phyloP scores from a whole-genome alignment of 1,140 invertebrate genomes.

The Nasonia longicornis region DNA sequence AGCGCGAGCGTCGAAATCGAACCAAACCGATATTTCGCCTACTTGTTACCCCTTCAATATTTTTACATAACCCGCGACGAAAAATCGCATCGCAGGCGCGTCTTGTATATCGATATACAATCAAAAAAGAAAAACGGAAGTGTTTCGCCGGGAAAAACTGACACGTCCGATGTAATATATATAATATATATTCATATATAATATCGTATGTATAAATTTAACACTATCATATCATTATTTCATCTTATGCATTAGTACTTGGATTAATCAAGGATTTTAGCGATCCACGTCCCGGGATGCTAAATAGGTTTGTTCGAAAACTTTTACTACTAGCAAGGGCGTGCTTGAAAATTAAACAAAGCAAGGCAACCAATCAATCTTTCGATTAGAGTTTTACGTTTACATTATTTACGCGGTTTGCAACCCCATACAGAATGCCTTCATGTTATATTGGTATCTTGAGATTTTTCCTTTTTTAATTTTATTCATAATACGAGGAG shows the following conservation, averaged over 20 bases:
- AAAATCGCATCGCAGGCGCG: slow-evolving; percentile 40
- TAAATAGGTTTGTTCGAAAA: slow-evolving; percentile 48
- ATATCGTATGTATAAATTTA: slow-evolving; percentile 59
- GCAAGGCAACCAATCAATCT: slow-evolving; percentile 49
- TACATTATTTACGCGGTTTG: slow-evolving; percentile 31
- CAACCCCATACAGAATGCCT: slow-evolving; percentile 32
- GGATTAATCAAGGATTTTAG: slow-evolving; percentile 56
- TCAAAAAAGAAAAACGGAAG: slow-evolving; percentile 48
- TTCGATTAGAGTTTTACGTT: slow-evolving; percentile 37
- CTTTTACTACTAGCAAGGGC: slow-evolving; percentile 35
- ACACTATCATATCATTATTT: slow-evolving; percentile 55
- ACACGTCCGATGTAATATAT: slow-evolving; percentile 57
- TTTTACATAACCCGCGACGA: slow-evolving; percentile 44
- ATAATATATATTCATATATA: slow-evolving; percentile 49
- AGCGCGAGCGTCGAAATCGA: slow-evolving; percentile 22
- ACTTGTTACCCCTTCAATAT: slow-evolving; percentile 12
- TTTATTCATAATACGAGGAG: slow-evolving; percentile 36
- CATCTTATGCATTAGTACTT: slow-evolving; percentile 50
- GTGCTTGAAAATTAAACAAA: slow-evolving; percentile 45
- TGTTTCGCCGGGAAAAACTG: slow-evolving; percentile 51
- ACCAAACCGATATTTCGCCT: slow-evolving; percentile 35
- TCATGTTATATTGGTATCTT: slow-evolving; percentile 1
- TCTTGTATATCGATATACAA: slow-evolving; percentile 45
- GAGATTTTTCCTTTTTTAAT: slow-evolving; percentile 25
- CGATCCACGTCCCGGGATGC: slow-evolving; percentile 60